Percentiles rank a stretch among this genome's conserved stretches.
Conservation (phyloP, 1,140 invertebrate genomes). For the Platorchestia sp. region DNA sequence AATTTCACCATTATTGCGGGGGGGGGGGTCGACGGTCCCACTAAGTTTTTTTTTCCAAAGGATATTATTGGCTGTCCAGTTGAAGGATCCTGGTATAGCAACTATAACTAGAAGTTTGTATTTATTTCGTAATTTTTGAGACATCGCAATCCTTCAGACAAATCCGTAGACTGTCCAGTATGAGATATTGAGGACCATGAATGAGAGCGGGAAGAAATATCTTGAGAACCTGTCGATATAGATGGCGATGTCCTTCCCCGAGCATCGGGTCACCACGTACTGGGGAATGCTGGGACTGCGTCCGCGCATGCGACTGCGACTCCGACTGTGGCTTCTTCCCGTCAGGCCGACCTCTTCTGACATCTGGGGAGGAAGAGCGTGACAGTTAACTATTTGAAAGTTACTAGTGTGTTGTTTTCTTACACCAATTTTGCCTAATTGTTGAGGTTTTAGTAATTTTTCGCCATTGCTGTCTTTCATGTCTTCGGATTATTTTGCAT, state of each 20-base stretch:
- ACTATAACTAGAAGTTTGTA: neutral
- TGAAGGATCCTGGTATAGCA: neutral
- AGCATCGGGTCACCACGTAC: slow-evolving; percentile 85
- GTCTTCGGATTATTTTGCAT: no score
- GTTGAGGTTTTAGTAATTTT: no score
- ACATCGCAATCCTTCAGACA: slow-evolving; percentile 47
- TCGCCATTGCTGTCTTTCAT: no score
- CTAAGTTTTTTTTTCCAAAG: neutral
- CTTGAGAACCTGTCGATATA: slow-evolving; percentile 86
- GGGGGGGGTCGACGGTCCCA: no score
- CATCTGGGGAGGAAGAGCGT: slow-evolving; percentile 44
- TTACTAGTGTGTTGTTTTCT: no score
- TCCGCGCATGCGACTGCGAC: slow-evolving; percentile 66
- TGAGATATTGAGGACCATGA: slow-evolving; percentile 82
- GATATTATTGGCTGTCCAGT: neutral
- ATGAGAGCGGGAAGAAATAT: slow-evolving; percentile 82
- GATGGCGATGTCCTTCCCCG: slow-evolving; percentile 85
- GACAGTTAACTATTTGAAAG: neutral
- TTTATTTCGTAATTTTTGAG: neutral
- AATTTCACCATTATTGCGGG: no score
- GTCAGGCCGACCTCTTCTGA: slow-evolving; percentile 66
- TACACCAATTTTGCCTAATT: no score
- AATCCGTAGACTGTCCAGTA: slow-evolving; percentile 82
- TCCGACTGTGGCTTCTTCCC: slow-evolving; percentile 63
- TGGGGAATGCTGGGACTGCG: slow-evolving; percentile 74